Base-by-base conservation (phyloP, 2,113 vertebrate genomes). In the Pachyramphus minor region DNA sequence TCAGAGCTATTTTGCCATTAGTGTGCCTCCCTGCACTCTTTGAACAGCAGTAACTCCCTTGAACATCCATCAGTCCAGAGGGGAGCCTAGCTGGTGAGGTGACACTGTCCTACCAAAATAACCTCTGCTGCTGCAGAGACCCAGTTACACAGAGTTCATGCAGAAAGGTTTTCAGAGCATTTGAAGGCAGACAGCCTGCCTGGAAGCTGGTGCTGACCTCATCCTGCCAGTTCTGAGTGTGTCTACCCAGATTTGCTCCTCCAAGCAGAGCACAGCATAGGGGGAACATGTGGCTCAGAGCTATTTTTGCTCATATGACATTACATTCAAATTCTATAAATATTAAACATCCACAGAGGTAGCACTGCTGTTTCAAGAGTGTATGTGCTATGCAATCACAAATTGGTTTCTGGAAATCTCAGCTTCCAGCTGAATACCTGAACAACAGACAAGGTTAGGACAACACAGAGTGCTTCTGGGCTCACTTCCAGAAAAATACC, bases 281-380 rank as follows among this genome's bases (percentile, higher is more conserved):
- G 37, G 31, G 64, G 66, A 96, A 90, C 90, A 78, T 93, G 95
- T 79, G 86, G 95, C 95, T 97, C 49, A 64, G 79, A 95, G 92
- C 95, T 97, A 93, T 95, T 96, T 94, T 95, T 96, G 94, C 62
- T 95, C 92, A 56, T 85, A 68, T 73, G 92, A 93, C 95, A 96
- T 92, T 81, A 91, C 81, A 81, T 95, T 96, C 94, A 90, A 96
- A 93, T 90, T 79, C 94, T 94, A 96, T 95, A 94, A 97, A 96
- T 96, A 97, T 93, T 67, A 84, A 93, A 96, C 16, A 69, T 81
- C 79, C 35, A 63, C 83, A 58, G 76, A 87, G 90, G 94, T 75
- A 84, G 76, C 56, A 87, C 60, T 79, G 62, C 47, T 75, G 80
- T 89, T 94, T 95, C 71, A 90, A 93, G 75, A 89, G 41, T 55